Conservation (phyloP, 2,113 vertebrate species). For the Sinocyclocheilus anshuiensis region DNA sequence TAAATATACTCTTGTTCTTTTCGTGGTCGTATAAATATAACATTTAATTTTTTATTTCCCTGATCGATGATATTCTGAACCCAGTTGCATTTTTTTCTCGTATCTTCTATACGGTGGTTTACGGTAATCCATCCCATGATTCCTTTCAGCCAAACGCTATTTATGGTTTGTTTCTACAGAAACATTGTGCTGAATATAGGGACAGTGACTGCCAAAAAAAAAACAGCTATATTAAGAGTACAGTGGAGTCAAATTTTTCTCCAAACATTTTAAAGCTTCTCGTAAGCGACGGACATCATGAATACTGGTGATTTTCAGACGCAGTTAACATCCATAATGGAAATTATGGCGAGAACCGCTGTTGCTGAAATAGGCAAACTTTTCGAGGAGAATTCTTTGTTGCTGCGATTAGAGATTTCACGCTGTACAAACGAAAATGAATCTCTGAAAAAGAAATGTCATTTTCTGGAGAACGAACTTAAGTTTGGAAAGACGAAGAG, state of each 20-base stretch:
- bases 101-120: slow-evolving; percentile 44
- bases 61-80: neutral
- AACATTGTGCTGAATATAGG: neutral
- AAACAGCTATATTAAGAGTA: neutral
- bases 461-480: slow-evolving; percentile 74
- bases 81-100: neutral
- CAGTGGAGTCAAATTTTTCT: neutral
- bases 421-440: slow-evolving; percentile 74
- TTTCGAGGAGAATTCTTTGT: slow-evolving; percentile 72
- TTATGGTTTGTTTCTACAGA: slow-evolving; percentile 20
- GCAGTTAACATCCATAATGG: slow-evolving; percentile 72
- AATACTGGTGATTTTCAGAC: slow-evolving; percentile 66
- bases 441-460: slow-evolving; percentile 73
- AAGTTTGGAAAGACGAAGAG: slow-evolving; percentile 50
- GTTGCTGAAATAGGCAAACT: slow-evolving; percentile 73
- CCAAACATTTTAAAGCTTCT: neutral
- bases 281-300: slow-evolving; percentile 40
- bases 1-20: too few species aligned
- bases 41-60: too few species aligned
- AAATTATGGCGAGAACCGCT: slow-evolving; percentile 73
- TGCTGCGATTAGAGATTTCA: slow-evolving; percentile 72
- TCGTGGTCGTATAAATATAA: too few species aligned
- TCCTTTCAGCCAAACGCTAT: slow-evolving; percentile 58
- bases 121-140: slow-evolving; percentile 69
- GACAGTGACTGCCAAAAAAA: neutral